A percentile compares a stretch with the other conserved stretches of the same genome.
Conservation (phyloP, 2,113 vertebrate species). For the Brachypteracias leptosomus region DNA sequence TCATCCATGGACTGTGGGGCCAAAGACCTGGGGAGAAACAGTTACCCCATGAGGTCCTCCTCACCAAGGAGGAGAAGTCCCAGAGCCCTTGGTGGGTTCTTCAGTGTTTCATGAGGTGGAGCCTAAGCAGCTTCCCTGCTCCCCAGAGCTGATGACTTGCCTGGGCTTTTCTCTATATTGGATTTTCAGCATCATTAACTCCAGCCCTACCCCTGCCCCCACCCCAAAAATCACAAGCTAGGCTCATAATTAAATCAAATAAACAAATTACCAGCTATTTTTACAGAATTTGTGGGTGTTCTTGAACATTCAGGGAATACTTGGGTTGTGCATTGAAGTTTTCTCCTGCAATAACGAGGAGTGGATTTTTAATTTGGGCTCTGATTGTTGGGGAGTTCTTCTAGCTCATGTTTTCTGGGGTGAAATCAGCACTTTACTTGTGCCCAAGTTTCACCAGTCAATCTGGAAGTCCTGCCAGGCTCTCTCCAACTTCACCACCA, state of each 20-base stretch:
- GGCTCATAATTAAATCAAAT: constrained; percentile 28
- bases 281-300: constrained; percentile 13
- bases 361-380: background rate
- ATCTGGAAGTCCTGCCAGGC: background rate
- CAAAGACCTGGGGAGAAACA: background rate
- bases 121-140: background rate
- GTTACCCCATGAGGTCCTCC: background rate
- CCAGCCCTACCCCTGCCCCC: background rate
- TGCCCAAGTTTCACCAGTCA: background rate
- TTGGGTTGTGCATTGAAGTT: background rate
- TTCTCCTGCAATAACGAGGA: background rate
- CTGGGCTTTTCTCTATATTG: background rate
- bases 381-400: background rate
- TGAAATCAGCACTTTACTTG: background rate
- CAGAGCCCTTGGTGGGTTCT: background rate
- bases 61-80: background rate
- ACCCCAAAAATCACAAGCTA: background rate
- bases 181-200: background rate
- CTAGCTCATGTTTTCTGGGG: background rate
- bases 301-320: constrained; percentile 30
- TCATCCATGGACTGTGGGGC: background rate
- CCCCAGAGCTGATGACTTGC: background rate
- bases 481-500: background rate
- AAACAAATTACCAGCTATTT: constrained; percentile 11
- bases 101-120: background rate